These are phyloP conservation scores for Phasianus colchicus DNA, from an alignment of 2,113 vertebrate species.

Conservation along the genomic window DNA sequence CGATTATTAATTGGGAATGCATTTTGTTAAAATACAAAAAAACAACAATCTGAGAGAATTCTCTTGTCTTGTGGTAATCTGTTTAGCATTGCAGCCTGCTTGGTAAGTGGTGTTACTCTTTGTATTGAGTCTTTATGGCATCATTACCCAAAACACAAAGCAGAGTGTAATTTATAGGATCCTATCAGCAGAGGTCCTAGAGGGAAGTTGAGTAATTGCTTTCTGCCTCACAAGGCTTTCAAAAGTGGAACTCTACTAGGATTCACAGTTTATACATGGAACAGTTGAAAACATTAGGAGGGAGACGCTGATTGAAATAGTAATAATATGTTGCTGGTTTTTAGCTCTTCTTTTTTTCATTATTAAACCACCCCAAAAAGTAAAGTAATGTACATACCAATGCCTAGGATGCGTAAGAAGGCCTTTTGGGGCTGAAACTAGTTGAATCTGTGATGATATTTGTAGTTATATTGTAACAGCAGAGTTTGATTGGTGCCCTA, in stretches of 20 bases:
- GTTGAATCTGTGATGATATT: background rate
- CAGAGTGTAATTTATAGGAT: background rate
- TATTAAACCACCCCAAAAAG: background rate
- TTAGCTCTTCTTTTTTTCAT: background rate
- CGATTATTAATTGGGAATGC: background rate
- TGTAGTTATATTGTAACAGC: background rate
- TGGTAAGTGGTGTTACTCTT: background rate
- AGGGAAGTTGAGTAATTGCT: background rate
- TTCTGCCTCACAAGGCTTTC: background rate
- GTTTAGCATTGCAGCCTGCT: background rate
- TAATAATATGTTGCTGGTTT: background rate
- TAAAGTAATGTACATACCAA: background rate
- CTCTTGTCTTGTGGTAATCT: background rate
- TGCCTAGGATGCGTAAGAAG: background rate
- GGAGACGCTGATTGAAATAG: background rate
- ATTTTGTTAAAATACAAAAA: background rate
- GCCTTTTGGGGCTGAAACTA: background rate
- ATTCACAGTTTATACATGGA: background rate
- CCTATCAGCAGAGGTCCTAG: background rate
- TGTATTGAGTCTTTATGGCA: background rate
- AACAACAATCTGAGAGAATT: background rate
- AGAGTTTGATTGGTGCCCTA: background rate
- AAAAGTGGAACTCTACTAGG: fast-evolving
- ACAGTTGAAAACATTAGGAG: background rate
- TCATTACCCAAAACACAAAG: background rate